phyloP scores from a whole-genome alignment of 1,140 invertebrate species.

The Dendrolimus kikuchii region DNA sequence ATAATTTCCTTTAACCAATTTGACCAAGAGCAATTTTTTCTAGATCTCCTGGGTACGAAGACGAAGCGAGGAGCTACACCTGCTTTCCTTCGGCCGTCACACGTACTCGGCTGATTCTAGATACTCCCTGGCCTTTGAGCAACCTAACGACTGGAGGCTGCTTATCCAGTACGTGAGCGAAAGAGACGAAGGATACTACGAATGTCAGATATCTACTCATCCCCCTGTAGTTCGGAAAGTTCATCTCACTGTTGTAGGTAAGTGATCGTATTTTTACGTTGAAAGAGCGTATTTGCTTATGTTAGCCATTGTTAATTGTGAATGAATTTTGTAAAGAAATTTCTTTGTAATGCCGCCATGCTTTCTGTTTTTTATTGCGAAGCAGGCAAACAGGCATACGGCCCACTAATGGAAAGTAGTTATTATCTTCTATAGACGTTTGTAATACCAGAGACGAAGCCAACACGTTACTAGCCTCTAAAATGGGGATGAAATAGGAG shows the following conservation, averaged over 20 bases:
- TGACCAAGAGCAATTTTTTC: conserved; percentile 3
- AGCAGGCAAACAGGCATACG: no score
- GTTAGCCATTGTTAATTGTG: no score
- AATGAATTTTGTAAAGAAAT: no score
- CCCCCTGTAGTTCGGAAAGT: conserved; percentile 82
- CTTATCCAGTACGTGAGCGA: conserved; percentile 82
- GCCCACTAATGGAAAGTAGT: no score
- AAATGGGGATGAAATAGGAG: no score
- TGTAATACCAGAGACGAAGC: no score
- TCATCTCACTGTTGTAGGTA: conserved; percentile 82
- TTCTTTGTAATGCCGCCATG: no score
- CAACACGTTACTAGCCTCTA: no score
- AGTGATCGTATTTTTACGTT: conserved; percentile 39
- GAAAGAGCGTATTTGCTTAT: no score
- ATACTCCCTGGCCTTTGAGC: conserved; percentile 80
- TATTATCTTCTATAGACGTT: no score
- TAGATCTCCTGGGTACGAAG: conserved; percentile 84
- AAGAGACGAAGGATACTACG: conserved; percentile 83
- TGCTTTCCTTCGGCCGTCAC: conserved; percentile 83
- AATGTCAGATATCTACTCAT: conserved; percentile 86
- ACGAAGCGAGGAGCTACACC: conserved; percentile 80
- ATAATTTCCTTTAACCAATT: no score
- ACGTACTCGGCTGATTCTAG: conserved; percentile 85
- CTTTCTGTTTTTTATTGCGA: no score
- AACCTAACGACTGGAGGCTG: conserved; percentile 86